phyloP scores from a whole-genome alignment of 1,140 invertebrate genomes.

The Lasaia peninsularis region DNA sequence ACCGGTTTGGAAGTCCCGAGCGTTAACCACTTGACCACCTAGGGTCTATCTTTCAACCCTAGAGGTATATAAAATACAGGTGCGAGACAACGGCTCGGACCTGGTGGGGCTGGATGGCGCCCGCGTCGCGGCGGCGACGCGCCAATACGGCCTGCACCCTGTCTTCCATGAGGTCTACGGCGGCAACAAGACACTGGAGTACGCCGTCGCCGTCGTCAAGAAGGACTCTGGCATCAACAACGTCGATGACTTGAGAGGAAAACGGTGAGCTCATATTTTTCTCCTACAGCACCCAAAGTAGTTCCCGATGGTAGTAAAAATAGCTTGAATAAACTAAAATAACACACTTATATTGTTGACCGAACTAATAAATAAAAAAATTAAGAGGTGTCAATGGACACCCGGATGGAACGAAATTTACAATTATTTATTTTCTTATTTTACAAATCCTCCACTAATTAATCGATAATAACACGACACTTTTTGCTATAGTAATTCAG shows the following conservation, averaged over 20 bases:
- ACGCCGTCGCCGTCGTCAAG: slow-evolving; percentile 65
- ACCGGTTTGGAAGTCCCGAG: too few species aligned
- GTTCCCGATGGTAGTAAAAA: background rate
- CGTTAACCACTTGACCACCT: too few species aligned
- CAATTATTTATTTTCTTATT: too few species aligned
- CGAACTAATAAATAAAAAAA: too few species aligned
- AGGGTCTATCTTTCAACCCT: too few species aligned
- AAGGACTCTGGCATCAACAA: slow-evolving; percentile 47
- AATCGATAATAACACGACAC: too few species aligned
- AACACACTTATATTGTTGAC: background rate
- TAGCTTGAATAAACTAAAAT: too few species aligned
- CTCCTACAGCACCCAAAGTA: background rate
- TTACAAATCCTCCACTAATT: too few species aligned
- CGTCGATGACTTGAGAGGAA: slow-evolving; percentile 56
- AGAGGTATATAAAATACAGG: too few species aligned
- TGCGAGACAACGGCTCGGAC: slow-evolving; percentile 62
- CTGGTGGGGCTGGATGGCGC: slow-evolving; percentile 55
- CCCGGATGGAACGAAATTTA: too few species aligned
- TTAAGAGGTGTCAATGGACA: too few species aligned
- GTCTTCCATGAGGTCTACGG: slow-evolving; percentile 70
- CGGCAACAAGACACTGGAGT: slow-evolving; percentile 47
- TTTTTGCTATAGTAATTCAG: too few species aligned
- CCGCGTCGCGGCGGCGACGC: slow-evolving; percentile 46
- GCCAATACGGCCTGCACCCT: slow-evolving; percentile 56
- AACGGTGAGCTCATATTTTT: slow-evolving; percentile 38